phyloP scores from a whole-genome alignment of 2,797 vertebrate species.

The Clarias platycephalus region DNA sequence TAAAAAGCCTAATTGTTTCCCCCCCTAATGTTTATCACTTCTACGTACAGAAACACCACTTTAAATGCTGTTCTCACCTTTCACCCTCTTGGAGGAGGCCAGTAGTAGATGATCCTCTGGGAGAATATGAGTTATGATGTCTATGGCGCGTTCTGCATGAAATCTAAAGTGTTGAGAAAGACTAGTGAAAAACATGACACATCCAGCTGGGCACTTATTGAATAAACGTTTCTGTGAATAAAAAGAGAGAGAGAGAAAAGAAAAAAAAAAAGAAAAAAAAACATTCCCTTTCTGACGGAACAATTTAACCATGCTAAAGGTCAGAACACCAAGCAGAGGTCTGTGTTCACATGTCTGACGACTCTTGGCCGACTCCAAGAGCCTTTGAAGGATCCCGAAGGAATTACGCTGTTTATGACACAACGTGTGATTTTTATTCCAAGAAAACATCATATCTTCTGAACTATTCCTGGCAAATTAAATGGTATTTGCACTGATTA shows the following conservation, averaged over 20 bases:
- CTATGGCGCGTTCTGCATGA: slow-evolving; percentile 99
- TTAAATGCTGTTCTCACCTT: slow-evolving; percentile 78
- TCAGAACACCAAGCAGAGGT: slow-evolving; percentile 26
- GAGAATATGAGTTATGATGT: slow-evolving; percentile 99
- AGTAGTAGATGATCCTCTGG: slow-evolving; percentile 98
- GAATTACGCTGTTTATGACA: not conserved
- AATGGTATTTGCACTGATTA: not conserved
- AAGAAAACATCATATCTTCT: not conserved
- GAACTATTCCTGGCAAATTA: not conserved
- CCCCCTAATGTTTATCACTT: not conserved
- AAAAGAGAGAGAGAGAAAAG: too few species aligned
- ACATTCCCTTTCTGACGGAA: slow-evolving; percentile 18
- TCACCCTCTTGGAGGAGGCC: slow-evolving; percentile 98
- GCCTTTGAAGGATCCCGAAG: not conserved
- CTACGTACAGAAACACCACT: not conserved
- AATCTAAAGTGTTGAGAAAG: slow-evolving; percentile 78
- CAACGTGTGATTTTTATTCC: not conserved
- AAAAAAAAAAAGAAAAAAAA: slow-evolving; percentile 19
- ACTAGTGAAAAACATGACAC: slow-evolving; percentile 18
- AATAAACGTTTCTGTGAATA: slow-evolving; percentile 53
- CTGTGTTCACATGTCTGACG: not conserved
- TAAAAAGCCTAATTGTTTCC: not conserved
- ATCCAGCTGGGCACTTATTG: slow-evolving; percentile 45
- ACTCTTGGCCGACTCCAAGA: not conserved
- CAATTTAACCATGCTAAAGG: slow-evolving; percentile 47